Conservation (phyloP, 2,797 vertebrate genomes). For the Distichodus sexfasciatus region DNA sequence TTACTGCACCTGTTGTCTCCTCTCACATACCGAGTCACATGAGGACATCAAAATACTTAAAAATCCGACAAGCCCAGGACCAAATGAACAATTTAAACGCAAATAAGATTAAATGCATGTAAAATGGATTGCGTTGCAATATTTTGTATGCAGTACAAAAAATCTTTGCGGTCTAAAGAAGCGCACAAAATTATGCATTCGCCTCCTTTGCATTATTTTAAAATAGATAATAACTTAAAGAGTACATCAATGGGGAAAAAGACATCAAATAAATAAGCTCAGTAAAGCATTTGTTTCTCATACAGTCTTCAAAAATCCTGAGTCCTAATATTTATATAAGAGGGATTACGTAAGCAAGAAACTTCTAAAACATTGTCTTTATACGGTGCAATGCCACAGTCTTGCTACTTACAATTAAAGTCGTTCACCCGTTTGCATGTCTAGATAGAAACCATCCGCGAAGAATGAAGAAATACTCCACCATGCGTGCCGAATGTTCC, state of each 20-base stretch:
- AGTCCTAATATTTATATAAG: neutral
- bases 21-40: neutral
- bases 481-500: conserved; percentile 19
- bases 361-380: neutral
- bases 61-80: neutral
- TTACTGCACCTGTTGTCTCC: conserved; percentile 3
- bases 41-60: neutral
- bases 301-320: no score
- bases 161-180: neutral
- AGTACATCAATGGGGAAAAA: neutral
- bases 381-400: neutral
- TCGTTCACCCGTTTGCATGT: conserved; percentile 34
- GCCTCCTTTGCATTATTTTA: neutral
- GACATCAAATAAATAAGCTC: no score
- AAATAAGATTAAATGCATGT: neutral
- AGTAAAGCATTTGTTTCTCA: no score
- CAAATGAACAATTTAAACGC: no score
- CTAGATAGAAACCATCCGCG: conserved; percentile 29
- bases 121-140: neutral
- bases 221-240: neutral
- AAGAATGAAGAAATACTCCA: conserved; percentile 34
- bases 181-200: neutral
- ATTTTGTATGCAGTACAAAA: neutral
- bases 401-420: conserved; percentile 49
- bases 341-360: neutral